Base-by-base conservation (phyloP, 2,113 vertebrate genomes). In the Camelus dromedarius region DNA sequence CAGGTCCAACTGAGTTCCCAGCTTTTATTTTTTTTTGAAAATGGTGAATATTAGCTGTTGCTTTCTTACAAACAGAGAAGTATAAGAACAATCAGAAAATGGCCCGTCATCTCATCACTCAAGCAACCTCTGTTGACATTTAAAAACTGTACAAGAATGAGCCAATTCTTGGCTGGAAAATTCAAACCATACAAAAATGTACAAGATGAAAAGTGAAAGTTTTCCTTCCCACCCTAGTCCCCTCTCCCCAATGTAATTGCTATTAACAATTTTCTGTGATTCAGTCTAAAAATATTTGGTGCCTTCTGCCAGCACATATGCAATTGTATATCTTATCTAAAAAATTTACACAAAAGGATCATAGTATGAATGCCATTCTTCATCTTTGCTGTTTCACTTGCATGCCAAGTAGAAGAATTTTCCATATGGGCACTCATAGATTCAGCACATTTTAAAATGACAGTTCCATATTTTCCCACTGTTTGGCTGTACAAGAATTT, bases 161-260 rank as follows among this genome's bases (percentile, higher is more conserved):
- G 79, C 83, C 22, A 69, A 5, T 91, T 52, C 77, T 93, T 98
- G 82, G 86, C 85, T 96, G 64, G 77, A 79, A 93, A 92, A 79
- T 52, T 48, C 70, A 93, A 96, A 58, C 28, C 75, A 48, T 79
- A n/a, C 18, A 95, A 79, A 96, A 89, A 82, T 35, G 82, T 64
- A 35, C 72, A 93, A 95, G 91, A 87, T 95, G 56, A 86, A 79
- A 96, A 95, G 62, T 64, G 62, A 87, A 96, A 67, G n/a, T n/a
- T 70, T 95, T 89, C 60, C 48, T 72, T 82, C 67, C 38, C 48
- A 8, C 24, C 9, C 48, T 77, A 0, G 1, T 35, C 22, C 26
- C 69, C 15, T 60, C 64, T 64, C 54, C 38, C 35, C 38, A 93
- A 1, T 35, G 50, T 66, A 38, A 82, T 64, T 67, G 38, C 62